phyloP scores from a whole-genome alignment of 2,797 vertebrate species.

The Tragopan temminckii region DNA sequence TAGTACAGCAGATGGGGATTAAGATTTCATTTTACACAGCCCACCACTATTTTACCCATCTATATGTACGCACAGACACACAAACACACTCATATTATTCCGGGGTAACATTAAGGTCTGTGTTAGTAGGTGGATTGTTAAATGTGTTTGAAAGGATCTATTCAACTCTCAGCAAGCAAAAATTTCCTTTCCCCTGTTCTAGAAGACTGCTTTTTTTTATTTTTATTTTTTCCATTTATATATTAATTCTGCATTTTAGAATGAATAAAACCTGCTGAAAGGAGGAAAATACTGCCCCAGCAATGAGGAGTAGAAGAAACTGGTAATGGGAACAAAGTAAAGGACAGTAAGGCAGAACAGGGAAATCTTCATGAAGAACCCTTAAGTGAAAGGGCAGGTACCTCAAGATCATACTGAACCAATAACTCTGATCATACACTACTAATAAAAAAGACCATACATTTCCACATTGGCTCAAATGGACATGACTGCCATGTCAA shows the following conservation, averaged over 20 bases:
- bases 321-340: background rate
- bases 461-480: background rate
- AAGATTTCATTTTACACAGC: background rate
- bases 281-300: background rate
- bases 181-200: background rate
- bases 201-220: background rate
- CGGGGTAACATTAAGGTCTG: background rate
- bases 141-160: background rate
- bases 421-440: background rate
- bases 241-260: conserved; percentile 11
- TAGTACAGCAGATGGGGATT: background rate
- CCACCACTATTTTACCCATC: background rate
- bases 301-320: background rate
- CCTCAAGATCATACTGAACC: background rate
- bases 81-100: background rate
- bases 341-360: background rate
- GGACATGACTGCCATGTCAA: background rate
- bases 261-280: background rate
- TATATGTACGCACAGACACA: background rate
- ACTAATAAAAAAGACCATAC: background rate
- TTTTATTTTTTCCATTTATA: background rate
- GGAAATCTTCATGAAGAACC: background rate
- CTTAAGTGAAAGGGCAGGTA: background rate
- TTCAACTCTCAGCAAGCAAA: background rate
- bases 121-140: background rate